phyloP scores from a whole-genome alignment of 2,888 invertebrate species.

The Phymatocera aterrima region DNA sequence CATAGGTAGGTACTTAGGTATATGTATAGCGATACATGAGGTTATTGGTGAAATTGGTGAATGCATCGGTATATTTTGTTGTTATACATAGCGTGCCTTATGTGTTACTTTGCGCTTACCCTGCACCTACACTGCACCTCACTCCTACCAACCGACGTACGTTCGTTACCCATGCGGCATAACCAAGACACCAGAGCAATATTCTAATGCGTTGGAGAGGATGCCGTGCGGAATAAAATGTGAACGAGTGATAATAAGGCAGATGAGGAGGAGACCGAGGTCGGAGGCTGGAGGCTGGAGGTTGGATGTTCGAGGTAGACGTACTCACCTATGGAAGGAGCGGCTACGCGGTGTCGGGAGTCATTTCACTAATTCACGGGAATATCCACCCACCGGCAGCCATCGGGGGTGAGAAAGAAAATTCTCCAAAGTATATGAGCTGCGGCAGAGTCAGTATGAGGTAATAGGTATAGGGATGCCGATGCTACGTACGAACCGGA shows the following conservation, averaged over 20 bases:
- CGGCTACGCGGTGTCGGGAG: background rate
- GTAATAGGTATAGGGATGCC: no score
- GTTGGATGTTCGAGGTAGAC: background rate
- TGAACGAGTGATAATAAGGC: slow-evolving; percentile 38
- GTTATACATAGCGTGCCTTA: no score
- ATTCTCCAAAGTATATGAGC: background rate
- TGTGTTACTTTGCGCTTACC: no score
- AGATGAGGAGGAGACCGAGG: slow-evolving; percentile 1
- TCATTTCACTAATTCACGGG: slow-evolving; percentile 41
- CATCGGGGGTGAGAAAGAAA: background rate
- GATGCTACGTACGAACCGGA: background rate
- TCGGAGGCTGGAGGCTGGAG: background rate
- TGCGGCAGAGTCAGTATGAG: background rate
- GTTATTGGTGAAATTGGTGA: background rate
- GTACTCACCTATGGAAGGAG: background rate
- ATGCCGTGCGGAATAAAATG: slow-evolving; percentile 42
- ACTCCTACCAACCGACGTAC: no score
- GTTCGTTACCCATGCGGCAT: background rate
- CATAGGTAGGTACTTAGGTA: background rate
- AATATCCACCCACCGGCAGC: background rate
- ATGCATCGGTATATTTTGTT: no score
- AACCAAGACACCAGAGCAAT: slow-evolving; percentile 36
- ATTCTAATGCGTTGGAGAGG: slow-evolving; percentile 41
- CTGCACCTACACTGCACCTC: no score
- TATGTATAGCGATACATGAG: background rate